Evolutionary conservation across 2,888 invertebrate genomes (phyloP).

Genomic region (Blastobasis adustella): DNA sequence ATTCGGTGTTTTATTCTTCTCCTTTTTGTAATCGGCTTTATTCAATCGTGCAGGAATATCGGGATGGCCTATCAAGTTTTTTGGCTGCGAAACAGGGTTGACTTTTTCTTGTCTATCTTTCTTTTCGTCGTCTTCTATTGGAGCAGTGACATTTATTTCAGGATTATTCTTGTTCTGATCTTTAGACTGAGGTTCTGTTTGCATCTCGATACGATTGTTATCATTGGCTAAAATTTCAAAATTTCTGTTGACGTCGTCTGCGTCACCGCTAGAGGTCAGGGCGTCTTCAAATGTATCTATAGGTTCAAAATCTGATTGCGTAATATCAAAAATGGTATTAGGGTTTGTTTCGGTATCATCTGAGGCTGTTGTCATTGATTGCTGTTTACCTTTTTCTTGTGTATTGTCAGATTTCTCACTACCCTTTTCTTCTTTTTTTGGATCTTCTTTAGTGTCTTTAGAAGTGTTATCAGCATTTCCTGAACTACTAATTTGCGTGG

Average conservation of each 20-base stretch:
- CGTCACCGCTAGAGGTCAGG: constrained; percentile 52
- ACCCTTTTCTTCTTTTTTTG: constrained; percentile 26
- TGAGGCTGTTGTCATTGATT: constrained; percentile 18
- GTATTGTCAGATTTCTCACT: constrained; percentile 26
- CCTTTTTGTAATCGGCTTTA: constrained; percentile 68
- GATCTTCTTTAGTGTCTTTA: constrained; percentile 18
- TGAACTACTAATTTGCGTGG: constrained; percentile 7
- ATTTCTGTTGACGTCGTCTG: constrained; percentile 55
- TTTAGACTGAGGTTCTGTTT: constrained; percentile 10
- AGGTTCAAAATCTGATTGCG: constrained; percentile 36
- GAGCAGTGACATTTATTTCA: constrained; percentile 48
- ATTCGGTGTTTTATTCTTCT: constrained; percentile 63
- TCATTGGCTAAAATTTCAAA: constrained; percentile 60
- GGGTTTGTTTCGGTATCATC: constrained; percentile 6
- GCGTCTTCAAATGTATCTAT: constrained; percentile 67
- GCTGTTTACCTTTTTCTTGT: constrained; percentile 46
- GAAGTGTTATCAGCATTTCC: constrained; percentile 8
- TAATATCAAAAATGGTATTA: constrained; percentile 7
- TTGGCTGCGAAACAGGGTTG: constrained; percentile 60
- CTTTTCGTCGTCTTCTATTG: constrained; percentile 26
- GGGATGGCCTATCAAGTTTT: constrained; percentile 72
- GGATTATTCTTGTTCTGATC: constrained; percentile 32
- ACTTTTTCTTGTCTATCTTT: constrained; percentile 29
- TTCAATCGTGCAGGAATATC: constrained; percentile 71
- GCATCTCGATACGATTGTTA: constrained; percentile 17